phyloP scores from a whole-genome alignment of 2,113 vertebrate genomes.

The Eptatretus burgeri region DNA sequence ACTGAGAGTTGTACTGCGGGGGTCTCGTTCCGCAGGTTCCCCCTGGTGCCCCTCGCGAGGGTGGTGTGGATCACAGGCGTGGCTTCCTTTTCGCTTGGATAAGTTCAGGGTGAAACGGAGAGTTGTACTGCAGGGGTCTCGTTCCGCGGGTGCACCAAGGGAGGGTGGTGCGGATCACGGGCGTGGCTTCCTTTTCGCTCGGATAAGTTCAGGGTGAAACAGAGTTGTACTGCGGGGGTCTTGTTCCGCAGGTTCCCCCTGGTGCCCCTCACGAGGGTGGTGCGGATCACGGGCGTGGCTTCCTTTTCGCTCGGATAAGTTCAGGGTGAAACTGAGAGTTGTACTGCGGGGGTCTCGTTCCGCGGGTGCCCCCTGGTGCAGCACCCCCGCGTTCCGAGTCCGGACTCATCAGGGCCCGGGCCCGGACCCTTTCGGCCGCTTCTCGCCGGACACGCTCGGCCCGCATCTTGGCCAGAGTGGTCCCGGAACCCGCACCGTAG shows the following conservation, averaged over 20 bases:
- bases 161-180: no score
- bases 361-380: constrained; percentile 10
- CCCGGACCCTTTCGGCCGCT: constrained; percentile 20
- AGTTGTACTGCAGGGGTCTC: constrained; percentile 37
- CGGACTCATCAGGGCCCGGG: constrained; percentile 25
- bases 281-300: constrained; percentile 14
- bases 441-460: constrained; percentile 35
- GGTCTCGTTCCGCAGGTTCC: no score
- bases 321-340: constrained; percentile 49
- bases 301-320: constrained; percentile 25
- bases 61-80: constrained; percentile 11
- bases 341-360: constrained; percentile 26
- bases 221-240: no score
- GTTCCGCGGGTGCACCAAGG: no score
- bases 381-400: constrained; percentile 12
- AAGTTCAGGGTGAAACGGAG: constrained; percentile 39
- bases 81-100: constrained; percentile 23
- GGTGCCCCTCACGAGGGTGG: no score
- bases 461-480: constrained; percentile 21
- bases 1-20: no score
- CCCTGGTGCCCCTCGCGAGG: no score
- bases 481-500: not conserved
- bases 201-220: no score
- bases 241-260: no score
- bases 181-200: no score